phyloP scores from a whole-genome alignment of 2,888 invertebrate species.

The Philereme transversata region DNA sequence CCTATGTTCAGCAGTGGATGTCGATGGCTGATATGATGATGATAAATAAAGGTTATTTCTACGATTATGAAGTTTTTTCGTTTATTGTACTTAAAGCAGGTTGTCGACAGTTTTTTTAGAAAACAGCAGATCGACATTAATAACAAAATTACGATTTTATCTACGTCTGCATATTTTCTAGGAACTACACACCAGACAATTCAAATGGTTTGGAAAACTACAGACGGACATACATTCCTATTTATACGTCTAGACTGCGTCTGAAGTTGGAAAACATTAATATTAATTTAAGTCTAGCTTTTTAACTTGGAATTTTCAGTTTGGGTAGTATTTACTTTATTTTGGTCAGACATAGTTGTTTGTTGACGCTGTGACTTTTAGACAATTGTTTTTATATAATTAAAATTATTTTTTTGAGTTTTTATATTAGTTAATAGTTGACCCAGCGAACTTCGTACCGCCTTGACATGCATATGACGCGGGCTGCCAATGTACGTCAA shows the following conservation, averaged over 20 bases:
- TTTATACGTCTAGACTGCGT: constrained; percentile 11
- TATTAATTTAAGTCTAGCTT: constrained; percentile 20
- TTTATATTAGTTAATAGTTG: too few relatives aligned
- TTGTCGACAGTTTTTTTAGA: not conserved
- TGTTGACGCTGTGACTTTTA: too few relatives aligned
- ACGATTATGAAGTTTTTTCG: too few relatives aligned
- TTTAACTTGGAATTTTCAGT: not conserved
- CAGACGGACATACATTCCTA: not conserved
- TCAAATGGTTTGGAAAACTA: not conserved
- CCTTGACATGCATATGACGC: too few relatives aligned
- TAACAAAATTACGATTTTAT: not conserved
- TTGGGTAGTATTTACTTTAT: constrained; percentile 6
- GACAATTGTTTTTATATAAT: too few relatives aligned
- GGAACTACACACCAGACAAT: constrained; percentile 3
- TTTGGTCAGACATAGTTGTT: constrained; percentile 1
- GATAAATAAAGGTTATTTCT: too few relatives aligned
- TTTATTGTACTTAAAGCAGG: too few relatives aligned
- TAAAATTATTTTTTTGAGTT: too few relatives aligned
- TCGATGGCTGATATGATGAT: too few relatives aligned
- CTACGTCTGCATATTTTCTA: not conserved
- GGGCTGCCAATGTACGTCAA: too few relatives aligned
- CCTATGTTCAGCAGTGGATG: too few relatives aligned
- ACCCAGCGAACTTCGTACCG: too few relatives aligned
- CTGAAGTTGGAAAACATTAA: constrained; percentile 17
- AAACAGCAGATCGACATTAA: not conserved